Base-by-base conservation (phyloP, 1,140 invertebrate species). In the Drosophila tani region DNA sequence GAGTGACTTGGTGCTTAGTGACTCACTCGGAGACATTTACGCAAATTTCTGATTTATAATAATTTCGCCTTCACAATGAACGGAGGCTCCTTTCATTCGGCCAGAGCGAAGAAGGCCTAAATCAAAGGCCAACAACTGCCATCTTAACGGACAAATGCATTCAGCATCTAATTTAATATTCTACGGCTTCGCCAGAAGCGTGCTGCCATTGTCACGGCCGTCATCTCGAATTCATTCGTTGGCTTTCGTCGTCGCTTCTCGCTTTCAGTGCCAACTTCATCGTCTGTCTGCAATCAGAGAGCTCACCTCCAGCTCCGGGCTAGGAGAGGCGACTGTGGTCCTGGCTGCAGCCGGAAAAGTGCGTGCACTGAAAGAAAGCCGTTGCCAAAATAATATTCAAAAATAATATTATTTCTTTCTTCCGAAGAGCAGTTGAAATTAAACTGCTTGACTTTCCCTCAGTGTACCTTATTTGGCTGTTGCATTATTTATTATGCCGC, bases 401-500 rank as follows among this genome's bases (percentile, higher is more conserved):
- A 29, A 7, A 29, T 29, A 29, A 29, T 29, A 29, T 29, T 29
- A 29, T 29, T 29, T 29, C 27, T 29, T 29, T 29, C 27, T 6
- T 29, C 6, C 7, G 0, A 29, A 29, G 21, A 24, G 21, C 2
- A 24, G 21, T 24, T 24, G 21, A 24, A 24, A 24, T 24, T 32
- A 17, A 12, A 0, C 49, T 32, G 5, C 24, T n/a, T 24, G 11
- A 1, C 6, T 46, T 57, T 12, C 5, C 9, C 17, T 21, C 5
- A 19, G 65, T 38, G 29, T 19, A 21, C n/a, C 19, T 56, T 24
- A n/a, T 17, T 27, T 11, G 35, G 11, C 35, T 75, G 49, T 46
- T 77, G 74, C 74, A 76, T 77, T 77, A 77, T 77, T 77, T 56
- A 76, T 77, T 49, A 56, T 53, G 40, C 40, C 6, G 40, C 5